Percentiles rank a stretch among this genome's conserved stretches.
Evolutionary conservation across 2,797 vertebrate species (phyloP).

Genomic region (Liasis olivaceus): DNA sequence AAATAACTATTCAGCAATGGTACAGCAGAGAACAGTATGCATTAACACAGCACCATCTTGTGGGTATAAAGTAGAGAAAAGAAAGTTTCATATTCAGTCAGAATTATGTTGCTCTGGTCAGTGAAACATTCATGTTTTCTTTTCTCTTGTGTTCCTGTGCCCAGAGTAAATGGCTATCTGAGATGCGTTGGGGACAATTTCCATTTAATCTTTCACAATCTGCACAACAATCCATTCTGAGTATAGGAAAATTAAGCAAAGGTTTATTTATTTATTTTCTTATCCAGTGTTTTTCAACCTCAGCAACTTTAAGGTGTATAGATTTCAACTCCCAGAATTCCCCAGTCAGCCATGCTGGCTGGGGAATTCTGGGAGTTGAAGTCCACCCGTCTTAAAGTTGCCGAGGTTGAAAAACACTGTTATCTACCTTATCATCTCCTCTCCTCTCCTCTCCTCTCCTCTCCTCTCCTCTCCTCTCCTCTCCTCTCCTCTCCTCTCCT

Average conservation of each 20-base stretch:
- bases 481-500: neutral
- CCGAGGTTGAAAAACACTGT: too few species aligned
- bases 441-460: neutral
- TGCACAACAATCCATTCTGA: neutral
- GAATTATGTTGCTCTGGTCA: neutral
- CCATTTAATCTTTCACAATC: neutral
- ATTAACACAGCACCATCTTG: conserved; percentile 30
- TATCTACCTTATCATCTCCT: neutral
- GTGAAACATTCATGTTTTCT: neutral
- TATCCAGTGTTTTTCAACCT: too few species aligned
- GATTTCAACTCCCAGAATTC: too few species aligned
- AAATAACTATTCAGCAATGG: neutral
- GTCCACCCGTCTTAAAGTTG: too few species aligned
- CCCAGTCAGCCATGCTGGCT: too few species aligned
- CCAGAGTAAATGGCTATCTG: neutral
- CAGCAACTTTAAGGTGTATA: too few species aligned
- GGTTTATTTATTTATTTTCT: neutral
- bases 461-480: neutral
- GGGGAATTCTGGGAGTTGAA: too few species aligned
- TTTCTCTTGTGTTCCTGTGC: neutral
- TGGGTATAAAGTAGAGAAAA: conserved; percentile 8
- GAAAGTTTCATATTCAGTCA: neutral
- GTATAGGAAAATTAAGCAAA: neutral
- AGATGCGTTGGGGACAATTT: neutral
- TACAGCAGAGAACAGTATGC: neutral